Percentiles rank a stretch among this genome's conserved stretches.
Evolutionary conservation across 2,797 vertebrate species (phyloP).

Genomic region (Sebastiscus tertius): DNA sequence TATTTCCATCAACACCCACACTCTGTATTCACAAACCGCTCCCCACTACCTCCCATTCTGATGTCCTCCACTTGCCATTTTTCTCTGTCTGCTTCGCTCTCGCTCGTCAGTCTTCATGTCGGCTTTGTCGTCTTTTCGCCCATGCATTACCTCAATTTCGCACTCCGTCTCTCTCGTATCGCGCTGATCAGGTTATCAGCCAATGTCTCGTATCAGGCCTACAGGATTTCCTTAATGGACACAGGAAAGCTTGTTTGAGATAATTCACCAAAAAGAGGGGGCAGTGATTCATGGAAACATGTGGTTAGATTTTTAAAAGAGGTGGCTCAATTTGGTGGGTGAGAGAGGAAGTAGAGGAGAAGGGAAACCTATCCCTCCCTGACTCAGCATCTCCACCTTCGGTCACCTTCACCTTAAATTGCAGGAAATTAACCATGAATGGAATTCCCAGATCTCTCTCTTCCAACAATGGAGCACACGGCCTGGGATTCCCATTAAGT

Average conservation of each 20-base stretch:
- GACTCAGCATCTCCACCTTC: not conserved
- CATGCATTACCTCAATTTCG: slow-evolving; percentile 21
- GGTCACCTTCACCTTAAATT: slow-evolving; percentile 14
- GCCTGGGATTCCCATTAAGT: slow-evolving; percentile 19
- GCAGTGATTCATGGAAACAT: not conserved
- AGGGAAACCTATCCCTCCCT: not conserved
- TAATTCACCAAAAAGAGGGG: not conserved
- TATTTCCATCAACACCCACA: slow-evolving; percentile 35
- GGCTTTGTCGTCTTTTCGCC: slow-evolving; percentile 6
- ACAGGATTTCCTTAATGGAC: slow-evolving; percentile 23
- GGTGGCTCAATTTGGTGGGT: not conserved
- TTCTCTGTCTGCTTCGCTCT: slow-evolving; percentile 10
- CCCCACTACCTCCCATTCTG: not conserved
- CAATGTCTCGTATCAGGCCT: not conserved
- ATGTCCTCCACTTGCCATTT: not conserved
- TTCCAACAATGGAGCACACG: not conserved
- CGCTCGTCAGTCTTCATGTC: not conserved
- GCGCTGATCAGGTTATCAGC: slow-evolving; percentile 27
- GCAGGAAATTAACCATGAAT: slow-evolving; percentile 38
- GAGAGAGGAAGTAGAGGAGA: not conserved
- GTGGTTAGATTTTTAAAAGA: not conserved
- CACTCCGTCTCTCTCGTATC: not conserved
- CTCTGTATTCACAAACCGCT: not conserved
- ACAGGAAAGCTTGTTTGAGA: slow-evolving; percentile 22
- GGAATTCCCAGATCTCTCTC: slow-evolving; percentile 27